Evolutionary conservation across 2,113 vertebrate genomes (phyloP).

Genomic region (Girardinichthys multiradiatus): DNA sequence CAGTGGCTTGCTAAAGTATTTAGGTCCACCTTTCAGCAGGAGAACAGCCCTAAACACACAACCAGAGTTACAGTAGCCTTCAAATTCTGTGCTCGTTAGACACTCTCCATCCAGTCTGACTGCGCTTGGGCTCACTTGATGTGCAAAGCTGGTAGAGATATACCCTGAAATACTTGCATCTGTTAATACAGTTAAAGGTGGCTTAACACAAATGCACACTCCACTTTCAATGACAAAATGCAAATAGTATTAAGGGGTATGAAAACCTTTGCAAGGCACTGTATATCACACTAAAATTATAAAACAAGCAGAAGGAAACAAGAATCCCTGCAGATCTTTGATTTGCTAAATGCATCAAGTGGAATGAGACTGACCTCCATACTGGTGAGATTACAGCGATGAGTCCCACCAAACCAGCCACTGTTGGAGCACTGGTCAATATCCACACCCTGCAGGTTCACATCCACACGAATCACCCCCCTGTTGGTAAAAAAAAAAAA

Average conservation of each 20-base stretch:
- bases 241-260: no score
- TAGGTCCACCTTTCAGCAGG: neutral
- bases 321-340: neutral
- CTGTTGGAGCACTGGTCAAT: conserved; percentile 95
- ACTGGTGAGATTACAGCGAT: conserved; percentile 93
- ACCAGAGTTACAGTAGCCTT: neutral
- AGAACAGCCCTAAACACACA: neutral
- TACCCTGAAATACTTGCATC: no score
- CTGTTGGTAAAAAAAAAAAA: conserved; percentile 64
- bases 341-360: neutral
- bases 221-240: no score
- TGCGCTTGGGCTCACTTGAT: no score
- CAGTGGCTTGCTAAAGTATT: neutral
- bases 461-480: conserved; percentile 93
- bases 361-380: conserved; percentile 86
- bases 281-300: no score
- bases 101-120: no score
- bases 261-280: no score
- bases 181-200: no score
- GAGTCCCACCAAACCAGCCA: conserved; percentile 97
- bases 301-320: neutral
- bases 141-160: no score
- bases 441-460: conserved; percentile 95
- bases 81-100: no score
- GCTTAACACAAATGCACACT: no score